A percentile compares a stretch with the other conserved stretches of the same genome.
These are phyloP conservation scores for Rhineura floridana DNA, from an alignment of 2,113 vertebrate genomes.

Conservation along the genomic window DNA sequence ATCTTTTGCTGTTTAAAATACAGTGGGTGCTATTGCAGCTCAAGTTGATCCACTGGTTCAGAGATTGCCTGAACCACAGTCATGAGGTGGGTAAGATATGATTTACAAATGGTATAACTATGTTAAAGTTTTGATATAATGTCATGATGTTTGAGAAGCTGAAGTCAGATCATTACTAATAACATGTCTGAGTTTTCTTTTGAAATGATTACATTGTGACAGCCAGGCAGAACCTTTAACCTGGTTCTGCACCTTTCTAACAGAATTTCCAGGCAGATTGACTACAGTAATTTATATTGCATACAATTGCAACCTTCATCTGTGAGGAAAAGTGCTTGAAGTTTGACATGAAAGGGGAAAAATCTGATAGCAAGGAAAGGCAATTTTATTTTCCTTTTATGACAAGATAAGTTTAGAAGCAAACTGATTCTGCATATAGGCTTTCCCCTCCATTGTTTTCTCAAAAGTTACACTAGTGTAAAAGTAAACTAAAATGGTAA, in stretches of 20 bases:
- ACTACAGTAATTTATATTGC: not conserved
- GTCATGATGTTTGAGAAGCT: rapidly evolving
- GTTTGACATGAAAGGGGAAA: constrained; percentile 22
- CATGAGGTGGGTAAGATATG: not conserved
- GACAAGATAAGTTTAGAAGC: not conserved
- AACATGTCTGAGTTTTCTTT: not conserved
- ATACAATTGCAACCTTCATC: not conserved
- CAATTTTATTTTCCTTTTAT: constrained; percentile 3
- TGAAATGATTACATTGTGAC: constrained; percentile 8
- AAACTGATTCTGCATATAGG: not conserved
- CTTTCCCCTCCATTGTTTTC: not conserved
- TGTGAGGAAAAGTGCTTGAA: not conserved
- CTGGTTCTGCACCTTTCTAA: constrained; percentile 19
- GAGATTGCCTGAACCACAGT: not conserved
- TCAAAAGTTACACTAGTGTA: not conserved
- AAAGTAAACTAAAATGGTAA: not conserved
- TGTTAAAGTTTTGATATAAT: constrained; percentile 20
- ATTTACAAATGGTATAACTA: not conserved
- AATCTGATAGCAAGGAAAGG: not conserved
- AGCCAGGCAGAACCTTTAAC: constrained; percentile 23
- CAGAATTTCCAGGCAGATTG: not conserved
- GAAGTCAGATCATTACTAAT: not conserved
- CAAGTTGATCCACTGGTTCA: not conserved
- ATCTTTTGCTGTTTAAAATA: not conserved
- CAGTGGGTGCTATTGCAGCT: not conserved